phyloP scores from a whole-genome alignment of 2,113 vertebrate species.

The Xenopus laevis region DNA sequence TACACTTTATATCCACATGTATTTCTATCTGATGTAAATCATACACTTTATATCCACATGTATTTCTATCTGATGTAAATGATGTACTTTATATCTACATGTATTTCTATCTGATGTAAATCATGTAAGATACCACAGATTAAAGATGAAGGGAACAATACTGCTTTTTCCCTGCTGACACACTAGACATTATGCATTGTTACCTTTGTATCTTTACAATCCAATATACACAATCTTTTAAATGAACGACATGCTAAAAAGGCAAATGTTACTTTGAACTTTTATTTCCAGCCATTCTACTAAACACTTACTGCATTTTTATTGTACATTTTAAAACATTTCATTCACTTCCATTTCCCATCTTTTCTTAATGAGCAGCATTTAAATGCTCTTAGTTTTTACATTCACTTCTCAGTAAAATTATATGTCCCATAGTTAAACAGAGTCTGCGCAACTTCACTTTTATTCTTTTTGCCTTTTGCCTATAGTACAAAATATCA shows the following conservation, averaged over 20 bases:
- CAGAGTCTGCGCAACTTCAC: neutral
- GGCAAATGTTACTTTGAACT: neutral
- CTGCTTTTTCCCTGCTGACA: too few relatives aligned
- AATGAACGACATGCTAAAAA: neutral
- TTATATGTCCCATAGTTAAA: constrained; percentile 16
- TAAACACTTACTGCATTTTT: constrained; percentile 22
- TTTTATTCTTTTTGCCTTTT: neutral
- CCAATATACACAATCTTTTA: neutral
- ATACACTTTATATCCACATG: too few relatives aligned
- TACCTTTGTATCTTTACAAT: too few relatives aligned
- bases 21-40: neutral
- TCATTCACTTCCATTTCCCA: constrained; percentile 8
- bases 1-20: neutral
- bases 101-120: neutral
- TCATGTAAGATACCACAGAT: too few relatives aligned
- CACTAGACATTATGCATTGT: too few relatives aligned
- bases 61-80: too few relatives aligned
- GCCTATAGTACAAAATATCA: too few relatives aligned
- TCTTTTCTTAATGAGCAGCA: constrained; percentile 17
- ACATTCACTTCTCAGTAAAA: constrained; percentile 12
- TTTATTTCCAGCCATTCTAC: constrained; percentile 20
- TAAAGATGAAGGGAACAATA: too few relatives aligned
- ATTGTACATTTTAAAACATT: constrained; percentile 17
- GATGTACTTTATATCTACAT: neutral
- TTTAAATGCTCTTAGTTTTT: constrained; percentile 6